A percentile compares a stretch with the other conserved stretches of the same genome.
Conservation (phyloP, 2,113 vertebrate genomes). For the Rhynchopsitta pachyrhyncha region DNA sequence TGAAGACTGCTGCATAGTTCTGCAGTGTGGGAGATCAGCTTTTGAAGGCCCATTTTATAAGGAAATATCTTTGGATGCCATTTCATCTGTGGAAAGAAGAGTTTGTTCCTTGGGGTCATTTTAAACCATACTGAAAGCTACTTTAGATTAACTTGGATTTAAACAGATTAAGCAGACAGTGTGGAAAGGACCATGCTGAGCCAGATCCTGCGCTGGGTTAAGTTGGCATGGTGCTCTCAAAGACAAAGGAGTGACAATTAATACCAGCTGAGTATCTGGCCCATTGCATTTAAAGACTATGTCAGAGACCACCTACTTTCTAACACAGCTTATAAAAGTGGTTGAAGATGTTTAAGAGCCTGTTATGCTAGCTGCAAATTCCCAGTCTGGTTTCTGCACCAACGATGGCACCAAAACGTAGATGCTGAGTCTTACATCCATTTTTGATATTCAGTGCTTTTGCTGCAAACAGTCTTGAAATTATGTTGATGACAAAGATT, state of each 20-base stretch:
- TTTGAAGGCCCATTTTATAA: background rate
- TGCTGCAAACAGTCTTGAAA: background rate
- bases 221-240: constrained; percentile 21
- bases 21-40: background rate
- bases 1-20: background rate
- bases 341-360: constrained; percentile 33
- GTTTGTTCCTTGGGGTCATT: constrained; percentile 18
- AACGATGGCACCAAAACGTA: background rate
- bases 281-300: constrained; percentile 47
- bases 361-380: constrained; percentile 26
- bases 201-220: constrained; percentile 7
- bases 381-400: background rate
- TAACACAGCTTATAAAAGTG: constrained; percentile 42
- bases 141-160: constrained; percentile 24
- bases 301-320: constrained; percentile 58
- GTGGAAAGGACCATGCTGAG: constrained; percentile 33
- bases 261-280: constrained; percentile 62
- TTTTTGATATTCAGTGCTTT: background rate
- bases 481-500: background rate
- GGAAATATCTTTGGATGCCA: background rate
- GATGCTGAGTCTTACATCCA: background rate
- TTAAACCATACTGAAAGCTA: background rate
- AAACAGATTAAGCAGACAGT: constrained; percentile 38
- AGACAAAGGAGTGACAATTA: constrained; percentile 58
- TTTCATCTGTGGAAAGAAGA: background rate